phyloP scores from a whole-genome alignment of 92 coral and sea anemone species.

The Heliopora coerulea region DNA sequence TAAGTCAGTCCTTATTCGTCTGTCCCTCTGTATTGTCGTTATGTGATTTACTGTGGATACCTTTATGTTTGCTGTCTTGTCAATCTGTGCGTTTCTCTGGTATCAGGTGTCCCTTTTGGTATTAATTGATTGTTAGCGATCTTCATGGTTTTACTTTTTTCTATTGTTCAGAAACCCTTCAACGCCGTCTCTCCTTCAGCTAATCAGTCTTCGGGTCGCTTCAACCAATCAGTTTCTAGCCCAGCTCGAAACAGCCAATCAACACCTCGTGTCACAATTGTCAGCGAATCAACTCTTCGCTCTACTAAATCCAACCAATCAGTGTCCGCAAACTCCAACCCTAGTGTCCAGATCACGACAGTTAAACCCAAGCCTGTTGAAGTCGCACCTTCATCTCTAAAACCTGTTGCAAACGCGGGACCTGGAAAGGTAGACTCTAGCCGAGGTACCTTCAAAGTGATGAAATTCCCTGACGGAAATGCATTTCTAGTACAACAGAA shows the following conservation, averaged over 20 bases:
- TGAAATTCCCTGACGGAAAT: constrained; percentile 12
- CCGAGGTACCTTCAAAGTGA: constrained; percentile 19
- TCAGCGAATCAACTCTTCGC: constrained; percentile 26
- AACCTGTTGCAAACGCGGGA: not conserved
- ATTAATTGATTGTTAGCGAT: not conserved
- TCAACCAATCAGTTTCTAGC: constrained; percentile 5
- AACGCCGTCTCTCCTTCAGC: constrained; percentile 18
- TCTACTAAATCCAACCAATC: constrained; percentile 13
- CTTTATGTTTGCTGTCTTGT: no score
- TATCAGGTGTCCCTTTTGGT: no score
- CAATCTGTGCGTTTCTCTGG: no score
- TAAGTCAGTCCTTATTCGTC: no score
- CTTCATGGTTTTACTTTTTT: not conserved
- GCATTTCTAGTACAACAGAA: constrained; percentile 32
- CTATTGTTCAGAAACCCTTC: constrained; percentile 1
- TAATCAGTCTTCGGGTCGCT: constrained; percentile 20
- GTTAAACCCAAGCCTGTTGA: constrained; percentile 14
- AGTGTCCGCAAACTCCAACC: not conserved
- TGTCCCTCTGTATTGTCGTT: no score
- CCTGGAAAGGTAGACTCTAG: not conserved
- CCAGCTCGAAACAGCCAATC: not conserved
- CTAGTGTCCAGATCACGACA: not conserved
- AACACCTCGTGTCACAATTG: not conserved
- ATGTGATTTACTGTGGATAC: no score
- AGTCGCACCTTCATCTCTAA: not conserved